phyloP scores from a whole-genome alignment of 2,113 vertebrate genomes.

The Gobio gobio region DNA sequence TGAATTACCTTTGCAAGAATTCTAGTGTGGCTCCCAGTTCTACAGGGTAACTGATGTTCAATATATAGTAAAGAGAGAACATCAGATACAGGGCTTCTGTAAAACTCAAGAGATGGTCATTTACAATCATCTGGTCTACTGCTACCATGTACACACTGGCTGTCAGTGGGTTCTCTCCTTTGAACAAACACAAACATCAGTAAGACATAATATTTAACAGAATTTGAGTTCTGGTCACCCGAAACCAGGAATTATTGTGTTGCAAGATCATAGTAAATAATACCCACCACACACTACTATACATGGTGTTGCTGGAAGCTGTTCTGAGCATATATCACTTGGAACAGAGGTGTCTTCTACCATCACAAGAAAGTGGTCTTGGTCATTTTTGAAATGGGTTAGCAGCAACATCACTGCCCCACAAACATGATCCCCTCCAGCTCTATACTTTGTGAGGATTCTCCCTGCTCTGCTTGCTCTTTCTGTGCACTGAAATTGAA shows the following conservation, averaged over 20 bases:
- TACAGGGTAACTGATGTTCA: constrained; percentile 38
- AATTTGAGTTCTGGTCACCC: background rate
- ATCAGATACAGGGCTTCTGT: constrained; percentile 37
- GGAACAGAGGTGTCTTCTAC: no score
- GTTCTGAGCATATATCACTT: no score
- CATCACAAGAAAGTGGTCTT: no score
- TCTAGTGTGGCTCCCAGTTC: constrained; percentile 35
- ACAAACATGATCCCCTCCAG: no score
- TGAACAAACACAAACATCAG: constrained; percentile 40
- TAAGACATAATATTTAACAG: background rate
- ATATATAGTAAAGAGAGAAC: constrained; percentile 26
- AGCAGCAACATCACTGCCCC: no score
- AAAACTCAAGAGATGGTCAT: constrained; percentile 8
- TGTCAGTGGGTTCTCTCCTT: constrained; percentile 35
- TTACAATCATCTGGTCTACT: constrained; percentile 43
- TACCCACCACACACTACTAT: no score
- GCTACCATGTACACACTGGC: constrained; percentile 44
- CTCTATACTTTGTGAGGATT: no score
- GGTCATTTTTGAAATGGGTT: no score
- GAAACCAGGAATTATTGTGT: background rate
- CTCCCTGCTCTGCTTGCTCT: no score
- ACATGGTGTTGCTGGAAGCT: no score
- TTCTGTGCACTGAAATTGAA: no score
- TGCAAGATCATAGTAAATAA: background rate
- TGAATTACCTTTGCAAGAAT: constrained; percentile 37